These are phyloP conservation scores for Speoplatyrhinus poulsoni DNA, from an alignment of 2,113 vertebrate species.

Conservation along the genomic window DNA sequence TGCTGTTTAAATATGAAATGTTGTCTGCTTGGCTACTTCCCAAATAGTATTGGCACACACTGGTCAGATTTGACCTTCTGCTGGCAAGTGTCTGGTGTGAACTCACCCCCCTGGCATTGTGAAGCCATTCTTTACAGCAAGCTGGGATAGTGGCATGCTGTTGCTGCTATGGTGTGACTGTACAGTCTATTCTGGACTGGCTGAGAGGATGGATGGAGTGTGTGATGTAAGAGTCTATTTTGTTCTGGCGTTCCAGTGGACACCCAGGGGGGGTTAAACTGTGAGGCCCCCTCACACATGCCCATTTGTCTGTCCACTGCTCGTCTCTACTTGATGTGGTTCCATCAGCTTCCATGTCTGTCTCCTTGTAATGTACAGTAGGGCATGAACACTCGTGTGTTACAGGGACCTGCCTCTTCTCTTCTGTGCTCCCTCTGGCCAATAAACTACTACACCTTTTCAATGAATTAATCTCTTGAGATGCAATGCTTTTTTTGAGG, in stretches of 20 bases:
- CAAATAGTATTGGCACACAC: too few relatives aligned
- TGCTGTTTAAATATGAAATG: neutral
- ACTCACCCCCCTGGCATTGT: neutral
- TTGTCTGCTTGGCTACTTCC: too few relatives aligned
- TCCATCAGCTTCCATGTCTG: constrained; percentile 1
- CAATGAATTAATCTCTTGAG: neutral
- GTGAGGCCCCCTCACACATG: constrained; percentile 38
- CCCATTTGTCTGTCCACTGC: constrained; percentile 27
- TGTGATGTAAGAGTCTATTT: constrained; percentile 76
- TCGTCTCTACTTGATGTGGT: neutral
- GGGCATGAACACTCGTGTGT: too few relatives aligned
- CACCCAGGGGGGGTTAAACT: constrained; percentile 35
- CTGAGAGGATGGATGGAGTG: constrained; percentile 53
- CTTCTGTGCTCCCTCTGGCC: neutral
- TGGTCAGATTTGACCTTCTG: neutral
- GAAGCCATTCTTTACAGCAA: constrained; percentile 23
- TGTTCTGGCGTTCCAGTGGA: constrained; percentile 49
- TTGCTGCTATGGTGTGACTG: constrained; percentile 44
- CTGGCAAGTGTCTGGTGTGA: neutral
- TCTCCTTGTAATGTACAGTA: constrained; percentile 17
- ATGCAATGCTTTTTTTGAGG: neutral
- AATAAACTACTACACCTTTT: constrained; percentile 12
- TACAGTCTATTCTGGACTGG: constrained; percentile 71
- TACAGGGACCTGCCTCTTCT: too few relatives aligned
- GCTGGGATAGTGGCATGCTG: constrained; percentile 2